phyloP scores from a whole-genome alignment of 2,888 invertebrate species.

The Cepaea hortensis region DNA sequence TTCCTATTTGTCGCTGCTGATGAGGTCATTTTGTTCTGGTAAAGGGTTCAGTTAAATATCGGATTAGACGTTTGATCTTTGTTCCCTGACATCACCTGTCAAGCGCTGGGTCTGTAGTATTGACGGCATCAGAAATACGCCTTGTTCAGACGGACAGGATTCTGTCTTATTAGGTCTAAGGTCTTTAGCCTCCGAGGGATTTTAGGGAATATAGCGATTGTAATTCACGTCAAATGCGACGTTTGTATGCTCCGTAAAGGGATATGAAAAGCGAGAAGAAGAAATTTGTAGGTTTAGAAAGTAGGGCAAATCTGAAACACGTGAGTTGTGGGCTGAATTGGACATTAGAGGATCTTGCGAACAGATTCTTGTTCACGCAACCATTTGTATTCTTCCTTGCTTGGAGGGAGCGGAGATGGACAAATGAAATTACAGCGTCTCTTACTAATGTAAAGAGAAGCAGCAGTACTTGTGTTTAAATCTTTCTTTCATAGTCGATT shows the following conservation, averaged over 20 bases:
- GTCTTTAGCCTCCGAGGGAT: constrained; percentile 18
- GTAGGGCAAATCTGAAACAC: no score
- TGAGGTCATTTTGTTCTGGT: constrained; percentile 29
- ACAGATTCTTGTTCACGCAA: no score
- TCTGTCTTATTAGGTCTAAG: not conserved
- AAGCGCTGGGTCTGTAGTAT: not conserved
- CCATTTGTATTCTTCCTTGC: no score
- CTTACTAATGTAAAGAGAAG: no score
- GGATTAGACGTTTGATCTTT: constrained; percentile 31
- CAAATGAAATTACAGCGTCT: no score
- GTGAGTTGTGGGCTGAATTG: no score
- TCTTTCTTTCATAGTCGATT: no score
- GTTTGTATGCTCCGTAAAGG: not conserved
- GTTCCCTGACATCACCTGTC: constrained; percentile 29
- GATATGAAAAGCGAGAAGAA: not conserved
- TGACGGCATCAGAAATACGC: not conserved
- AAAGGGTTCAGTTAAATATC: constrained; percentile 35
- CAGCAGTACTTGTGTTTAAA: no score
- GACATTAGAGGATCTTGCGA: no score
- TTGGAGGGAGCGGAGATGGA: no score
- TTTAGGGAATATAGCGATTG: constrained; percentile 21
- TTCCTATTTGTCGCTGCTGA: not conserved
- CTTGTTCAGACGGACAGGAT: not conserved
- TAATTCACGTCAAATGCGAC: constrained; percentile 12
- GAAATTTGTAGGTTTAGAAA: no score